A percentile compares a stretch with the other conserved stretches of the same genome.
Conservation (phyloP, 2,113 vertebrate genomes). For the Lampris megalopsis region DNA sequence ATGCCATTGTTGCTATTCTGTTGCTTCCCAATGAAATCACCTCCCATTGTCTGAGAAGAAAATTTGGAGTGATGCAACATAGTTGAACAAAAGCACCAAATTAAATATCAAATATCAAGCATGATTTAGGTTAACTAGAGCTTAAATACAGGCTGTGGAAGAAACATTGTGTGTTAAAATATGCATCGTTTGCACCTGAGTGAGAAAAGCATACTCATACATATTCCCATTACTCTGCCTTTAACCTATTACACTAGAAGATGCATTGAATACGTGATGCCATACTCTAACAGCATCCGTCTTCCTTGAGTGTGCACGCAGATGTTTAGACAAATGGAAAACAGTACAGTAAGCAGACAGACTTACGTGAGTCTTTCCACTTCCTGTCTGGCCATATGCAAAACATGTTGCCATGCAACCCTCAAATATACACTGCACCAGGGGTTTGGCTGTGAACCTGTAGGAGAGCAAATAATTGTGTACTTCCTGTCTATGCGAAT, state of each 20-base stretch:
- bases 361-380: slow-evolving; percentile 97
- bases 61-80: neutral
- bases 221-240: too few species aligned
- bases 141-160: too few species aligned
- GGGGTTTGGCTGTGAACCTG: slow-evolving; percentile 93
- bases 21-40: slow-evolving; percentile 88
- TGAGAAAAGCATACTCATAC: too few species aligned
- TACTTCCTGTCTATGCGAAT: neutral
- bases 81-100: neutral
- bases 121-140: too few species aligned
- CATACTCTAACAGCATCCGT: too few species aligned
- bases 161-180: too few species aligned
- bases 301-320: too few species aligned
- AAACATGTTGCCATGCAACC: slow-evolving; percentile 96
- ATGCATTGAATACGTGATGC: too few species aligned
- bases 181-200: too few species aligned
- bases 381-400: slow-evolving; percentile 97
- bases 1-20: slow-evolving; percentile 93
- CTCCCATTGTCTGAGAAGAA: slow-evolving; percentile 92
- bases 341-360: neutral
- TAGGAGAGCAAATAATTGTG: slow-evolving; percentile 3
- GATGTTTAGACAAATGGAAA: neutral
- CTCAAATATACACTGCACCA: slow-evolving; percentile 93
- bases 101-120: neutral
- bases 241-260: too few species aligned